phyloP scores from a whole-genome alignment of 2,888 invertebrate species.

The Hypercompe scribonia region DNA sequence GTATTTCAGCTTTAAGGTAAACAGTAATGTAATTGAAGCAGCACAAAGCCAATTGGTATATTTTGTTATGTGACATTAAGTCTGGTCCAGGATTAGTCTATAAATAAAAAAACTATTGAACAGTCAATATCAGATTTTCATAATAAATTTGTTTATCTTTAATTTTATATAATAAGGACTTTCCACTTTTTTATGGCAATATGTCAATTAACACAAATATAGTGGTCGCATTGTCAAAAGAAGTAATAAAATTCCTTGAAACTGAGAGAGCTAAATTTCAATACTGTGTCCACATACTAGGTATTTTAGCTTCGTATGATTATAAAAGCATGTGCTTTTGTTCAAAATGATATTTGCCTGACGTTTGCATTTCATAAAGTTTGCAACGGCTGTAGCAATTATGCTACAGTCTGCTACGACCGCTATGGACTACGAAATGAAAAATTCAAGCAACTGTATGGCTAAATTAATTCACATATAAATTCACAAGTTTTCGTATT shows the following conservation, averaged over 20 bases:
- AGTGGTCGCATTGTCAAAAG: background rate
- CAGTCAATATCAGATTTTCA: too few species aligned
- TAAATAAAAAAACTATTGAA: too few species aligned
- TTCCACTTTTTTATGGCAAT: too few species aligned
- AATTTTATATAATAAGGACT: too few species aligned
- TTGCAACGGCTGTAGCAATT: slow-evolving; percentile 13
- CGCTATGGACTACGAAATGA: slow-evolving; percentile 11
- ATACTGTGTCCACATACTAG: background rate
- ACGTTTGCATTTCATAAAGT: slow-evolving; percentile 8
- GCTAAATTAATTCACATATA: slow-evolving; percentile 28
- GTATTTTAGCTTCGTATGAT: background rate
- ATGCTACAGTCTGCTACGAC: slow-evolving; percentile 14
- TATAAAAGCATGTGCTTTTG: background rate
- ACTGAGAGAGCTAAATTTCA: background rate
- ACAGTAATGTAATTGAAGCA: too few species aligned
- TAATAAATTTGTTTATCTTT: too few species aligned
- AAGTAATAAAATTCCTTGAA: background rate
- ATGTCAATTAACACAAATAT: too few species aligned
- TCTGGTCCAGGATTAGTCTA: too few species aligned
- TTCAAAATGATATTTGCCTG: slow-evolving; percentile 6
- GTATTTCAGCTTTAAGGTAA: too few species aligned
- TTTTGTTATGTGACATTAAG: too few species aligned
- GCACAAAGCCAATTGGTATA: too few species aligned
- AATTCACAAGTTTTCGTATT: slow-evolving; percentile 24
- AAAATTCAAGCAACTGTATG: slow-evolving; percentile 15